phyloP scores from a whole-genome alignment of 1,140 invertebrate species.

The Scaptomyza pallida region DNA sequence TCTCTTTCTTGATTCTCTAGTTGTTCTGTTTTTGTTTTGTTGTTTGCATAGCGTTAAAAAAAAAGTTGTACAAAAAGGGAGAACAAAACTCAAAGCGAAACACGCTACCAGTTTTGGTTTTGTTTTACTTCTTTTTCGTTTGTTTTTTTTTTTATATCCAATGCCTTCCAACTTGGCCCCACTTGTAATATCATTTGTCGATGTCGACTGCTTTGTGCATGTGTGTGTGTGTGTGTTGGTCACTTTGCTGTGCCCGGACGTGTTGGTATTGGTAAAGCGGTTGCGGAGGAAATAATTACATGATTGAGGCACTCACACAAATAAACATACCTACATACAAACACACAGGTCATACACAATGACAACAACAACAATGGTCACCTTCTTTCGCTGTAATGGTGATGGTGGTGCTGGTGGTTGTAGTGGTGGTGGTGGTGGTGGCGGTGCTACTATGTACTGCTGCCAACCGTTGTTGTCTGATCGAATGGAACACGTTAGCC shows the following conservation, averaged over 20 bases:
- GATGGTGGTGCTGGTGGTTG: constrained; percentile 22
- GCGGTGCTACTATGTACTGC: constrained; percentile 44
- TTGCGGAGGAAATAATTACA: constrained; percentile 83
- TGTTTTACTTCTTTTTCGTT: constrained; percentile 15
- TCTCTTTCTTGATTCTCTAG: constrained; percentile 15
- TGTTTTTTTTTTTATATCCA: constrained; percentile 2
- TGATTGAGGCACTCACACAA: constrained; percentile 78
- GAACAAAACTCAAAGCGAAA: constrained; percentile 46
- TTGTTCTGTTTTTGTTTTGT: constrained; percentile 30
- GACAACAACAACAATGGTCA: constrained; percentile 34
- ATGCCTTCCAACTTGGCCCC: constrained; percentile 32
- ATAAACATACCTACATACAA: constrained; percentile 32
- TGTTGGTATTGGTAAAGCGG: constrained; percentile 52
- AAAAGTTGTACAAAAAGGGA: constrained; percentile 34
- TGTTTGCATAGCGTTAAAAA: constrained; percentile 48
- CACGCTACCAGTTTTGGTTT: constrained; percentile 47
- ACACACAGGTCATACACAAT: constrained; percentile 48
- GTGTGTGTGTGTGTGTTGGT: constrained; percentile 42
- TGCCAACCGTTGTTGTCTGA: constrained; percentile 64
- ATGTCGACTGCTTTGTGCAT: constrained; percentile 11
- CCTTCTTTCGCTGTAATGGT: constrained; percentile 16
- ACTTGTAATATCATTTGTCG: constrained; percentile 59
- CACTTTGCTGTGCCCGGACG: constrained; percentile 35
- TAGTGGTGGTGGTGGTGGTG: constrained; percentile 42
- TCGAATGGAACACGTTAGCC: constrained; percentile 77